Base-by-base conservation (phyloP, 2,888 invertebrate species). In the Netelia fuscicornis region DNA sequence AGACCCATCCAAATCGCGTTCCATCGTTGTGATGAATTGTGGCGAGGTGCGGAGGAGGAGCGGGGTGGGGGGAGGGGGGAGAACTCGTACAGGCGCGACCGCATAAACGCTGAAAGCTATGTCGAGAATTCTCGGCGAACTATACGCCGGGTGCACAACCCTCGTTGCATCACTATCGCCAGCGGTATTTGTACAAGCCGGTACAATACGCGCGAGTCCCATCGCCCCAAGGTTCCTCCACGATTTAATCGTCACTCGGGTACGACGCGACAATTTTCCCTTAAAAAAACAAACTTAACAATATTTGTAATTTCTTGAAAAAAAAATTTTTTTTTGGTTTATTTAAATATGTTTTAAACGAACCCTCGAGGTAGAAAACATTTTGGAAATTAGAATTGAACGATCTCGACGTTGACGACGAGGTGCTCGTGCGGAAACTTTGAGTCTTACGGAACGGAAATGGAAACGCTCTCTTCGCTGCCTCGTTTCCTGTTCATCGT, bases 101-200 rank as follows among this genome's bases (percentile, higher is more conserved):
- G 17, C 71, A 37, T 71, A 54, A 71, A 71, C 56, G 71, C 52
- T 52, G 56, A 56, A 71, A 52, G 17, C 68, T 68, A 67, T 48
- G 54, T 23, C 25, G 8, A 42, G 52, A 52, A 68, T 68, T 58
- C 58, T 30, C 58, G n/a, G 6, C 20, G 17, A 58, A 13, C 11
- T 48, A 58, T 58, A 17, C 20, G 20, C 9, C 20, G 17, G 25
- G 37, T 30, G 54, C 25, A 37, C 25, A 11, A 1, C 17, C 17
- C 20, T 17, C 20, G 9, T 2, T 17, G 56, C 20, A 58, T 58
- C 13, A 58, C 20, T 17, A 9, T 58, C 58, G 9, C 58, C 5
- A 20, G 58, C 3, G 58, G 58, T 58, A 58, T 58, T 58, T 58
- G 58, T 58, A 8, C 20, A 1, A 8, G 9, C 20, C 20, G 17